Conservation (phyloP, 2,888 invertebrate species). For the Lasioglossum marginatum region DNA sequence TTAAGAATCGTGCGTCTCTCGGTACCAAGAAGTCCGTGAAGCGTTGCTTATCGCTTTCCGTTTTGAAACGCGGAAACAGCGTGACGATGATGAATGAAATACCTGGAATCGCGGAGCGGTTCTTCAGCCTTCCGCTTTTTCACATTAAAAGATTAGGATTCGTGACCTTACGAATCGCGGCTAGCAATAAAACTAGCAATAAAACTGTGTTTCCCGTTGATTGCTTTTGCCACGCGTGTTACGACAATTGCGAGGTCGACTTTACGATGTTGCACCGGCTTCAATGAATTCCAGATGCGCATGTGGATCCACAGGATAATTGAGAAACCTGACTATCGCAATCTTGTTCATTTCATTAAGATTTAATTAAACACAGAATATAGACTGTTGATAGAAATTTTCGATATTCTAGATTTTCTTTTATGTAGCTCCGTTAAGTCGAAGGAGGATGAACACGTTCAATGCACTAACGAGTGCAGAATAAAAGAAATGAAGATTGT, state of each 20-base stretch:
- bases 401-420: neutral
- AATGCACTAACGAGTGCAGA: neutral
- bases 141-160: neutral
- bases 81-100: conserved; percentile 7
- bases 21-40: neutral
- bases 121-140: neutral
- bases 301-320: neutral
- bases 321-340: neutral
- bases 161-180: neutral
- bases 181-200: neutral
- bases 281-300: conserved; percentile 1
- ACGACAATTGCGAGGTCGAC: neutral
- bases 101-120: neutral
- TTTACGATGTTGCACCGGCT: neutral
- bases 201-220: neutral
- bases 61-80: conserved; percentile 9
- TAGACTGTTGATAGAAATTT: neutral
- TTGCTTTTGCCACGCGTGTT: neutral
- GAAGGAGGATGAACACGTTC: neutral
- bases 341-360: neutral
- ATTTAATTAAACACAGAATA: neutral
- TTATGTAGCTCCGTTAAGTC: neutral
- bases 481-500: neutral
- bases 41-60: neutral
- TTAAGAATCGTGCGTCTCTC: neutral